Evolutionary conservation across 1,140 invertebrate species (phyloP), one percentile per base, ranked within the genome.

Genomic region (Drosophila sp.): DNA sequence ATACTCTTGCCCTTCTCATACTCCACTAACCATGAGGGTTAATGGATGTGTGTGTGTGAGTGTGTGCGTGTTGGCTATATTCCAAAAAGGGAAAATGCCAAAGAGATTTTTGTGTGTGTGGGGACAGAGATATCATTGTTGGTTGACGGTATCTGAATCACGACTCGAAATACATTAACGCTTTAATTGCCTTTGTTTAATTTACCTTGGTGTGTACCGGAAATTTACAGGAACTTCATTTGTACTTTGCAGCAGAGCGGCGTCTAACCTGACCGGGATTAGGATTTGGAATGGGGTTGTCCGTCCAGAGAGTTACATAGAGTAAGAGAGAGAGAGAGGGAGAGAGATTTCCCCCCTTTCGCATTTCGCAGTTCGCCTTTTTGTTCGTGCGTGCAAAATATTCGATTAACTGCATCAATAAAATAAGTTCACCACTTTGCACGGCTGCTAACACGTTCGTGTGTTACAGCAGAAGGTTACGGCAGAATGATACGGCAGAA

Each of bases 221-320:
- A 89, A 89, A 89, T 89, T 80, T 75, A 56, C 84, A 89, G 84
- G 84, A 89, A 89, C 84, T 89, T 89, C 62, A 89, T 89, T 89
- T 89, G 84, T 89, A 70, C 76, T 51, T 38, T 38, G 36, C 46
- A 29, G n/a, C 40, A 7, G 14, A 43, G 27, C 25, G 14, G 18
- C 40, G 14, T 18, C 40, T 7, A 50, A 13, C 7, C 25, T 29
- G 27, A 14, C 25, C 7, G 27, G 46, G n/a, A 48, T 45, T 40
- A 63, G 61, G 21, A 34, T 7, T 21, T 36, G 45, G 32, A 43
- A 32, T 57, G 25, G 63, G 72, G 77, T 50, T 53, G 65, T 63
- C 36, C 4, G 21, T 27, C 13, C 25, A 34, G 11, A 40, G 43
- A 21, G 21, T n/a, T n/a, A n/a, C n/a, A 21, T 21, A 21, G 21